Percentiles rank a stretch among this genome's conserved stretches.
Conservation (phyloP, 2,888 invertebrate genomes). For the Hanleya hanleyi region DNA sequence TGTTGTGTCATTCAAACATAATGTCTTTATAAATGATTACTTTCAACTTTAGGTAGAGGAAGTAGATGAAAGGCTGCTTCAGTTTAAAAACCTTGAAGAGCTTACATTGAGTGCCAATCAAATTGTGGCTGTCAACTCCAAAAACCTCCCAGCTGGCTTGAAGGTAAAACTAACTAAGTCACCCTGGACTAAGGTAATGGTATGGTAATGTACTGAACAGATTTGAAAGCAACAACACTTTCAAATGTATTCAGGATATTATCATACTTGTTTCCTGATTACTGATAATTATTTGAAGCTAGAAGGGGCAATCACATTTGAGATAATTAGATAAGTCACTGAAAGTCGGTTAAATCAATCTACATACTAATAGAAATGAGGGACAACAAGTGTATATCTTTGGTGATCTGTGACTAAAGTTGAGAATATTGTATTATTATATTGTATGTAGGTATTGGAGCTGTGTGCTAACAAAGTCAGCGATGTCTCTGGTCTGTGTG, state of each 20-base stretch:
- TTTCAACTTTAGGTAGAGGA: constrained; percentile 63
- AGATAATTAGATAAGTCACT: neutral
- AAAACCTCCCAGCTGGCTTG: constrained; percentile 60
- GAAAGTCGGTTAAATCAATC: too few relatives aligned
- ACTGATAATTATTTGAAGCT: too few relatives aligned
- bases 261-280: too few relatives aligned
- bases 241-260: too few relatives aligned
- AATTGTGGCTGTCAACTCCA: constrained; percentile 60
- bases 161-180: constrained; percentile 64
- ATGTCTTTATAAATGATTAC: too few relatives aligned
- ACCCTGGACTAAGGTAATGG: too few relatives aligned
- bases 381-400: neutral
- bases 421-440: constrained; percentile 1
- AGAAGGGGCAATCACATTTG: too few relatives aligned
- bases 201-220: too few relatives aligned
- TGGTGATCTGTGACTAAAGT: neutral
- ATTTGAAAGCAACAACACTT: too few relatives aligned
- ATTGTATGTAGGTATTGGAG: constrained; percentile 63
- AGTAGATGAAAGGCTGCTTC: constrained; percentile 61
- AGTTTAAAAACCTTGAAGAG: constrained; percentile 66
- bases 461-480: constrained; percentile 70
- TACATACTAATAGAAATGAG: neutral
- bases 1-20: too few relatives aligned
- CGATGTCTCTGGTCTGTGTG: constrained; percentile 64
- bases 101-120: constrained; percentile 68